A percentile compares a stretch with the other conserved stretches of the same genome.
Conservation (phyloP, 2,888 invertebrate genomes). For the Plebejus melissa region DNA sequence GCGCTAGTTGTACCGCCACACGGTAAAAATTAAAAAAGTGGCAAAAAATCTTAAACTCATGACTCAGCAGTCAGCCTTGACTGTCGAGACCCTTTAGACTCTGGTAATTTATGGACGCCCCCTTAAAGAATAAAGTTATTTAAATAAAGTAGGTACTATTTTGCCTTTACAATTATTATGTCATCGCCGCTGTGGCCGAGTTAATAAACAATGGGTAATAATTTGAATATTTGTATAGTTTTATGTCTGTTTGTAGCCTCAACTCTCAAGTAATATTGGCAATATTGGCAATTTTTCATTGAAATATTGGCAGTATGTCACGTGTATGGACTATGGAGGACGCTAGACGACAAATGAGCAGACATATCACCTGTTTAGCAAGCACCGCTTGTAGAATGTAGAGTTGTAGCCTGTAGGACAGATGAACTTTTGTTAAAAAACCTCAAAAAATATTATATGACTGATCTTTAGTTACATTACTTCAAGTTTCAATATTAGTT, state of each 20-base stretch:
- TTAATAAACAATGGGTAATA: constrained; percentile 19
- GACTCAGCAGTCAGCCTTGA: no score
- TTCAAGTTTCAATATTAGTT: not conserved
- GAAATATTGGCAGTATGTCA: not conserved
- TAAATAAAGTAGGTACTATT: not conserved
- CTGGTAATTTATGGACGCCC: not conserved
- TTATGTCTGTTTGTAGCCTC: not conserved
- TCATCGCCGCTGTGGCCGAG: not conserved
- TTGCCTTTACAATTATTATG: not conserved
- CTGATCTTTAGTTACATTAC: not conserved
- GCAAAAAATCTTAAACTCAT: no score
- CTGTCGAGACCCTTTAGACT: not conserved
- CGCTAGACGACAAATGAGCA: not conserved
- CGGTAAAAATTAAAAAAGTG: no score
- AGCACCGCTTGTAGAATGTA: no score
- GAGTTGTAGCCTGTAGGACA: no score
- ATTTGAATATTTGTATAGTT: not conserved
- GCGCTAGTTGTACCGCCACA: no score
- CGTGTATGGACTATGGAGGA: not conserved
- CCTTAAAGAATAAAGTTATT: constrained; percentile 2
- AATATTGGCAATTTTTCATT: not conserved
- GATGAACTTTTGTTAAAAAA: no score
- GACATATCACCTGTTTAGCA: not conserved
- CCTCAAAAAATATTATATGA: not conserved
- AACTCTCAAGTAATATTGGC: not conserved